phyloP scores from a whole-genome alignment of 1,140 invertebrate genomes.

The Diachasma alloeum region DNA sequence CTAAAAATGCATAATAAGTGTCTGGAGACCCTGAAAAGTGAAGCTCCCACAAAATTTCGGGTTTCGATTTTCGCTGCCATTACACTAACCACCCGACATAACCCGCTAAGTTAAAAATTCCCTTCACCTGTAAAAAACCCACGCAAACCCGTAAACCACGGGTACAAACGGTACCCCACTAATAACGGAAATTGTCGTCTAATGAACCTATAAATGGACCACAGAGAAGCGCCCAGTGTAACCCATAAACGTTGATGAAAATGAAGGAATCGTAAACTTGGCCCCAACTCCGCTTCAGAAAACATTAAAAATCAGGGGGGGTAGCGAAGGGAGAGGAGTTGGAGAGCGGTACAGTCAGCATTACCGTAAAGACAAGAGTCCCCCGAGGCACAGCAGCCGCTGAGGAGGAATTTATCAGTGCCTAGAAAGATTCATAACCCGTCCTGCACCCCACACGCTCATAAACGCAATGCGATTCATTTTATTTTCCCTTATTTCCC shows the following conservation, averaged over 20 bases:
- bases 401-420: not conserved
- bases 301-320: not conserved
- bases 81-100: too few species aligned
- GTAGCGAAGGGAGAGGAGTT: not conserved
- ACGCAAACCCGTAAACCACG: not conserved
- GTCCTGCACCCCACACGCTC: not conserved
- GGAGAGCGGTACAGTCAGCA: not conserved
- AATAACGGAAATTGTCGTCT: constrained; percentile 5
- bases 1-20: too few species aligned
- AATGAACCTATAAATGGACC: constrained; percentile 8
- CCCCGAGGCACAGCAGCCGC: not conserved
- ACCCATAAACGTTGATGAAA: constrained; percentile 1
- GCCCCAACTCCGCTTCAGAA: not conserved
- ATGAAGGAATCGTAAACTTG: not conserved
- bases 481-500: not conserved
- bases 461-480: not conserved
- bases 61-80: too few species aligned
- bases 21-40: too few species aligned
- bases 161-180: not conserved
- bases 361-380: constrained; percentile 1
- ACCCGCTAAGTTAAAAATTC: not conserved
- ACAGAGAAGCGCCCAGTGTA: not conserved
- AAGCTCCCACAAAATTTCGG: too few species aligned
- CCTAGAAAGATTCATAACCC: not conserved
- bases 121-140: not conserved